Conservation (phyloP, 1,140 invertebrate genomes). For the Drosophila auraria region DNA sequence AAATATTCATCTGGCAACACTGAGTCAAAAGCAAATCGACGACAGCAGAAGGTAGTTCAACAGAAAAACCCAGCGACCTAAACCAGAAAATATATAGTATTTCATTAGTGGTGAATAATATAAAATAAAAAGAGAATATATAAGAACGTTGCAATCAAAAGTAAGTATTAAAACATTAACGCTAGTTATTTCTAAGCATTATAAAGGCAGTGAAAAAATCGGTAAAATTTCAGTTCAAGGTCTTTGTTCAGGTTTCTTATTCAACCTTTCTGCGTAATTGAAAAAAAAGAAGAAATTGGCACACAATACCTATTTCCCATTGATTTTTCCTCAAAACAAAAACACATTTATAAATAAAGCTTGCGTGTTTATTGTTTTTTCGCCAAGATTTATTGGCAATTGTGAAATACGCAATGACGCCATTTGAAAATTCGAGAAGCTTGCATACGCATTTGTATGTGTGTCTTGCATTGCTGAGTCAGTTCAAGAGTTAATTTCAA, state of each 20-base stretch:
- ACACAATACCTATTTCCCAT: constrained; percentile 16
- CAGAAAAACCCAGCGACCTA: neutral
- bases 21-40: constrained; percentile 6
- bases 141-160: neutral
- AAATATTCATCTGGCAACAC: no score
- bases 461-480: neutral
- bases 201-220: neutral
- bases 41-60: constrained; percentile 10
- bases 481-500: neutral
- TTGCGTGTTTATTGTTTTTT: constrained; percentile 16
- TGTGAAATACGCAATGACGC: constrained; percentile 31
- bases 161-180: constrained; percentile 8
- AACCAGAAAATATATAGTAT: neutral
- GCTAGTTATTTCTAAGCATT: neutral
- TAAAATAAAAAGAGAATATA: neutral
- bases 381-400: constrained; percentile 28
- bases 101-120: constrained; percentile 22
- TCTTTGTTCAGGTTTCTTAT: constrained; percentile 28
- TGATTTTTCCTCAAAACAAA: constrained; percentile 15
- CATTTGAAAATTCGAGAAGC: constrained; percentile 29
- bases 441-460: neutral
- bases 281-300: constrained; percentile 22
- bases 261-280: constrained; percentile 22
- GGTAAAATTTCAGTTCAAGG: constrained; percentile 4
- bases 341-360: constrained; percentile 31